Evolutionary conservation across 2,797 vertebrate species (phyloP), one percentile per base, ranked within the genome.

Genomic region (Ara ararauna): DNA sequence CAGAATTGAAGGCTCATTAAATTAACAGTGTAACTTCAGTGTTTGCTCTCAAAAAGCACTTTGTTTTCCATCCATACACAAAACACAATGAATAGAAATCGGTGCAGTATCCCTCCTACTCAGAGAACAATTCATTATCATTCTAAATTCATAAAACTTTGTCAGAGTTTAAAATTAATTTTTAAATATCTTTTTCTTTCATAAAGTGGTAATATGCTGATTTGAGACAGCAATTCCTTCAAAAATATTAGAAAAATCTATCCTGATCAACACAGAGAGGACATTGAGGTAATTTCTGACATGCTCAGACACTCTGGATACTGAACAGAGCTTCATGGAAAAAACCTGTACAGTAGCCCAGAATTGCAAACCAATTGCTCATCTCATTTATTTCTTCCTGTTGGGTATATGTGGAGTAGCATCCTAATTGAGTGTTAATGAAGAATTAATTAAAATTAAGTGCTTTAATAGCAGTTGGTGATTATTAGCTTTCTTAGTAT

Each of bases 381-480:
- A 53, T 96, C 82, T 91, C 87, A 87, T 92, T 96, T 96, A 87
- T 94, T 96, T 96, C 58, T 94, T 80, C 40, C 90, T 96, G 65
- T 92, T 95, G 88, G 53, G 81, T 96, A 83, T 89, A 87, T 95
- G 61, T 91, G 70, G 38, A 96, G 64, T 93, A 76, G 79, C 85
- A 92, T 94, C 77, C 84, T 95, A 95, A 95, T 68, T 85, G 48
- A 93, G 76, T 54, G 50, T 88, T 96, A 97, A 97, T 89, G 87
- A 97, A 70, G 53, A 90, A 47, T 92, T 97, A 95, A 96, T 96
- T 91, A 92, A 68, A 95, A 95, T 90, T 71, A 94, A 95, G 75
- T 96, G 38, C 53, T 96, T 96, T 94, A 54, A 30, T 85, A 87
- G 51, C 48, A 94, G 51, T 56, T 72, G 78, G 44, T 87, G 71